Conservation (phyloP, 2,888 invertebrate species). For the Mystacides longicornis region DNA sequence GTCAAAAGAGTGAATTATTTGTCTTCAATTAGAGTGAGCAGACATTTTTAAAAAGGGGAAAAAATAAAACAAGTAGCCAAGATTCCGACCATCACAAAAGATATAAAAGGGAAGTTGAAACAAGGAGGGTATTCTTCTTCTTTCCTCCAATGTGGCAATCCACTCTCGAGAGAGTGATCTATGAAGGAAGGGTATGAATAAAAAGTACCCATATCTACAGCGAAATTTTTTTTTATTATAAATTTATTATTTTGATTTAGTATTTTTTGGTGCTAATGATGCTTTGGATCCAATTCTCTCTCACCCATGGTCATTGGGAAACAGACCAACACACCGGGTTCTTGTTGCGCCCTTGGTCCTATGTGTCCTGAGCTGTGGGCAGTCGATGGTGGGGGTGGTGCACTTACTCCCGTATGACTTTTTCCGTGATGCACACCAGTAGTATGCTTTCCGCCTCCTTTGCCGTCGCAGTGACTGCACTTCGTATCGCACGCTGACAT, state of each 20-base stretch:
- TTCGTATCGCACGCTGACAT: neutral
- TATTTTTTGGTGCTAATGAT: neutral
- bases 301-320: neutral
- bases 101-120: too few relatives aligned
- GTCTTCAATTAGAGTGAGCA: too few relatives aligned
- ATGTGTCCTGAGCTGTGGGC: too few relatives aligned
- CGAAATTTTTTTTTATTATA: neutral
- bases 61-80: too few relatives aligned
- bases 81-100: too few relatives aligned
- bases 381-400: neutral
- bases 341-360: neutral
- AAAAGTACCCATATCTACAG: too few relatives aligned
- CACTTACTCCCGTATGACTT: neutral
- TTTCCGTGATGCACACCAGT: neutral
- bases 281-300: neutral
- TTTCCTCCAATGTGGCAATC: too few relatives aligned
- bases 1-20: too few relatives aligned
- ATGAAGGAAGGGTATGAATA: too few relatives aligned
- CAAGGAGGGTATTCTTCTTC: too few relatives aligned
- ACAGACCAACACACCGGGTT: neutral
- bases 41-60: too few relatives aligned
- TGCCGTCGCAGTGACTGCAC: slow-evolving; percentile 2
- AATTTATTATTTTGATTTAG: neutral
- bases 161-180: too few relatives aligned
- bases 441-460: neutral